Percentiles rank a stretch among this genome's conserved stretches.
phyloP scores from a whole-genome alignment of 2,888 invertebrate species.

The Amiota minor region DNA sequence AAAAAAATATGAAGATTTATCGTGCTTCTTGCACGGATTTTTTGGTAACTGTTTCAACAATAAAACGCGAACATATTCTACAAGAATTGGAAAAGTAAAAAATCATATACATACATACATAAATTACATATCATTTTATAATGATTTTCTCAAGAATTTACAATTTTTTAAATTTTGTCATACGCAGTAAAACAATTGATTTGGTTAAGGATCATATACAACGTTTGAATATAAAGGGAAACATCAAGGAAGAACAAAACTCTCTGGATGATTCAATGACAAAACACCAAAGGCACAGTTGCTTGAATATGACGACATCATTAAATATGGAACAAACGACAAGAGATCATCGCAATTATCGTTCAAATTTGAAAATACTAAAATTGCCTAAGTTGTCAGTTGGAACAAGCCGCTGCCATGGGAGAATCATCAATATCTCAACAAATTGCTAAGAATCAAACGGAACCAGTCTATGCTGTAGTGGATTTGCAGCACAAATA shows the following conservation, averaged over 20 bases:
- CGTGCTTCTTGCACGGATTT: conserved; percentile 38
- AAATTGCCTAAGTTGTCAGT: conserved; percentile 3
- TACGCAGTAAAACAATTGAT: conserved; percentile 33
- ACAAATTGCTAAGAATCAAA: conserved; percentile 2
- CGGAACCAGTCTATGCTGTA: conserved; percentile 66
- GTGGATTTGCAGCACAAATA: conserved; percentile 66
- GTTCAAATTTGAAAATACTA: neutral
- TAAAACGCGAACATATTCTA: conserved; percentile 35
- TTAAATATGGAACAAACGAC: conserved; percentile 26
- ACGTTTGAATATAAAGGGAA: conserved; percentile 54
- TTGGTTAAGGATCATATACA: conserved; percentile 54
- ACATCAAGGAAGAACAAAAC: conserved; percentile 40
- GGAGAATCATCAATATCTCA: neutral
- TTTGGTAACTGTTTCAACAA: conserved; percentile 36
- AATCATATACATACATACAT: neutral
- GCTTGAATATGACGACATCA: conserved; percentile 28
- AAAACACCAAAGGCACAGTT: conserved; percentile 22
- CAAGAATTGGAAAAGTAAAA: conserved; percentile 37
- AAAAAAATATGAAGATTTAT: conserved; percentile 34
- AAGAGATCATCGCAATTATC: neutral
- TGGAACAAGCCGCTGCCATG: conserved; percentile 3
- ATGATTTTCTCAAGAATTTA: no score
- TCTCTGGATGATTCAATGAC: conserved; percentile 30
- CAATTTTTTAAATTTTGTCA: neutral
- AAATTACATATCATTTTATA: neutral